Conservation (phyloP, 1,140 invertebrate species). For the Cydia fagiglandana region DNA sequence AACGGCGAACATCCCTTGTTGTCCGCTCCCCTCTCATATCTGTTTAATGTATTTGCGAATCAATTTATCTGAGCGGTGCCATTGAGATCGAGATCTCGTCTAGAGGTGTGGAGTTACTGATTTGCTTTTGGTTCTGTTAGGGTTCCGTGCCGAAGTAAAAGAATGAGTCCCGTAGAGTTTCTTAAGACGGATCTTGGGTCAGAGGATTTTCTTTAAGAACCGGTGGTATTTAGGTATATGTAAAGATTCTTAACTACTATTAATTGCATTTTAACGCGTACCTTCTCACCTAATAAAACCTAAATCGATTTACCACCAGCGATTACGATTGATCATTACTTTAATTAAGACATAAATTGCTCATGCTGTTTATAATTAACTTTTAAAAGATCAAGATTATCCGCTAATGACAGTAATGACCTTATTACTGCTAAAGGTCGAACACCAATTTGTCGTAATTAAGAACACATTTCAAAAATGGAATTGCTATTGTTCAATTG, state of each 20-base stretch:
- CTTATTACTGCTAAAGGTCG: conserved; percentile 14
- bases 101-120: conserved; percentile 19
- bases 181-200: no score
- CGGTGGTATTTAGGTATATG: no score
- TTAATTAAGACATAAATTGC: conserved; percentile 10
- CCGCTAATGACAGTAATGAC: not conserved
- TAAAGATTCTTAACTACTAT: not conserved
- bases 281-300: not conserved
- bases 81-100: conserved; percentile 10
- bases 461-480: not conserved
- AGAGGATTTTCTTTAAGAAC: no score
- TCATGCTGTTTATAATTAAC: not conserved
- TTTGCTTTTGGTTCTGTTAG: not conserved
- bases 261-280: not conserved
- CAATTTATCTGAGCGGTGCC: conserved; percentile 23
- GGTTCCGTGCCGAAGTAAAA: not conserved
- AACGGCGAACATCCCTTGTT: not conserved
- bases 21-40: conserved; percentile 24
- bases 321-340: not conserved
- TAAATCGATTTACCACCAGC: not conserved
- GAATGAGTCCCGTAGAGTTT: no score
- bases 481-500: conserved; percentile 17
- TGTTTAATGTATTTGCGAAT: conserved; percentile 31
- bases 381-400: conserved; percentile 1
- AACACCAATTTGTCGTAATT: conserved; percentile 19